Evolutionary conservation across 2,113 vertebrate species (phyloP).

Genomic region (Sitta europaea): DNA sequence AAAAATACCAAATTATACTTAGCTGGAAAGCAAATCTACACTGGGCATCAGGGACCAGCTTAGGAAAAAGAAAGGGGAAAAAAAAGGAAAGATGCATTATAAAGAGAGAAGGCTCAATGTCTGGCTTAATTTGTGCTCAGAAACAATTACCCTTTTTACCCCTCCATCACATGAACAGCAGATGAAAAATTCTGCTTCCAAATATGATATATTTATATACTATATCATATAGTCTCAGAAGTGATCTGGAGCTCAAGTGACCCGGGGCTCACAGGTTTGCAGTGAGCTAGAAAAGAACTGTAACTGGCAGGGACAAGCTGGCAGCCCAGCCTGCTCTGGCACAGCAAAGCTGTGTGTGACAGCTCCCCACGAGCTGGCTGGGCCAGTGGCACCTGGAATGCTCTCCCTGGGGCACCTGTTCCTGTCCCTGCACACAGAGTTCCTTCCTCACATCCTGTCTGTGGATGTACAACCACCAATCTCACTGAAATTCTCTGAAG

Average conservation of each 20-base stretch:
- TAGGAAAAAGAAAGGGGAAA: no score
- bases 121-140: not conserved
- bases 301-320: not conserved
- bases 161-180: not conserved
- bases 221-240: not conserved
- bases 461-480: not conserved
- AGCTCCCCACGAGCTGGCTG: not conserved
- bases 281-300: not conserved
- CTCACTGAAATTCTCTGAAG: not conserved
- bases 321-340: not conserved
- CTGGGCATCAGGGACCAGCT: not conserved
- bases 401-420: not conserved
- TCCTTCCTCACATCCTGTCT: not conserved
- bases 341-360: not conserved
- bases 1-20: slow-evolving; percentile 27
- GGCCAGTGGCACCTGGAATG: not conserved
- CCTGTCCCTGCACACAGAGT: rapidly evolving
- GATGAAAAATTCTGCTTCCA: not conserved
- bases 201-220: not conserved
- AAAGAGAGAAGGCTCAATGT: not conserved
- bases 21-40: slow-evolving; percentile 30
- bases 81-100: not conserved
- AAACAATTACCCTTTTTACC: not conserved
- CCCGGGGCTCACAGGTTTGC: not conserved
- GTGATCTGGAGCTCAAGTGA: not conserved